A percentile compares a stretch with the other conserved stretches of the same genome.
Conservation (phyloP, 2,113 vertebrate genomes). For the Labeo rohita region DNA sequence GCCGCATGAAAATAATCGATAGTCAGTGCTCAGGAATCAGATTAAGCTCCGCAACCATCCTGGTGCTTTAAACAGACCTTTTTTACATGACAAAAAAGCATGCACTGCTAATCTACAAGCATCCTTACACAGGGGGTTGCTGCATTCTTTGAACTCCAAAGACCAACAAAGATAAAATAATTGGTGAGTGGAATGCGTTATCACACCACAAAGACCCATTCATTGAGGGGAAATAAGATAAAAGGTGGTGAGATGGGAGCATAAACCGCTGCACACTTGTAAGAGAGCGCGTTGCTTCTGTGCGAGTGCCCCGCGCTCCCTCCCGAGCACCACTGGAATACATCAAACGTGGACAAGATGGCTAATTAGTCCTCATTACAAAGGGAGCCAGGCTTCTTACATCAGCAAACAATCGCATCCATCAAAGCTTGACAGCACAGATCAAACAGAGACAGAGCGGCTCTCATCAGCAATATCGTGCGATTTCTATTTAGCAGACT, state of each 20-base stretch:
- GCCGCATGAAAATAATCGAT: not conserved
- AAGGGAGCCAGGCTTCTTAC: constrained; percentile 65
- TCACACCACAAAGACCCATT: constrained; percentile 53
- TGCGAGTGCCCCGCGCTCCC: constrained; percentile 50
- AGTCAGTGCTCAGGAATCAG: not conserved
- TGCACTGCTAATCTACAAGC: not conserved
- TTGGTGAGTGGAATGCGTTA: constrained; percentile 52
- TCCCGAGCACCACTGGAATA: constrained; percentile 58
- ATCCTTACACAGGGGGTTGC: constrained; percentile 5
- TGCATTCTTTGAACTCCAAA: constrained; percentile 52
- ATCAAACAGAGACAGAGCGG: constrained; percentile 65
- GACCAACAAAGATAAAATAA: constrained; percentile 57
- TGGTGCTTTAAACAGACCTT: not conserved
- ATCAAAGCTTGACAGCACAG: constrained; percentile 72
- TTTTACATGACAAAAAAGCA: not conserved
- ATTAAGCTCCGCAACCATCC: not conserved
- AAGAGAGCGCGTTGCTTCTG: constrained; percentile 56
- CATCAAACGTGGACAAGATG: constrained; percentile 70
- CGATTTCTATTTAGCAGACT: constrained; percentile 60
- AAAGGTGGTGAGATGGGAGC: constrained; percentile 41
- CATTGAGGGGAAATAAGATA: constrained; percentile 41
- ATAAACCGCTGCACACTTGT: constrained; percentile 33
- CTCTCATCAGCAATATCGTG: constrained; percentile 61
- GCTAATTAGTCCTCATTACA: constrained; percentile 77
- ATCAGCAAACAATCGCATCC: constrained; percentile 65